A percentile compares a stretch with the other conserved stretches of the same genome.
phyloP scores from a whole-genome alignment of 2,113 vertebrate species.

The Zosterops borbonicus region DNA sequence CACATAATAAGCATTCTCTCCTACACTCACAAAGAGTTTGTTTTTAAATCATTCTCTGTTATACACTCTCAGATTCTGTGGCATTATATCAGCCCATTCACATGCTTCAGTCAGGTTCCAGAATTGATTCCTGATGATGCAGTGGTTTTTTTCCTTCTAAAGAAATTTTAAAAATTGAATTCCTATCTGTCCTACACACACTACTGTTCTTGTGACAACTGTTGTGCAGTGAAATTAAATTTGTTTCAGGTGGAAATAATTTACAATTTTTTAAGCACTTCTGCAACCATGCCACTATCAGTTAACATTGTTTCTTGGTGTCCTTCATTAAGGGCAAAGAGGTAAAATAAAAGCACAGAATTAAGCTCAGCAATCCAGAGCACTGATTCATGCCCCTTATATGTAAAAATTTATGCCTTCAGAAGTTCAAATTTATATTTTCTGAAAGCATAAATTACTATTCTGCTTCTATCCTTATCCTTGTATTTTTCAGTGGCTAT shows the following conservation, averaged over 20 bases:
- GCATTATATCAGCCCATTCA: neutral
- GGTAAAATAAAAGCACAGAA: neutral
- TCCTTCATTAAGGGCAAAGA: neutral
- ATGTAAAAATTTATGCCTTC: neutral
- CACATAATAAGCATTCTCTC: constrained; percentile 45
- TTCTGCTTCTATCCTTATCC: neutral
- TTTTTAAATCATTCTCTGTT: neutral
- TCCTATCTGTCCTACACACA: neutral
- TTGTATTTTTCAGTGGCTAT: neutral
- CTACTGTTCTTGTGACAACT: neutral
- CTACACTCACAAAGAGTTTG: neutral
- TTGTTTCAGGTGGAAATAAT: neutral
- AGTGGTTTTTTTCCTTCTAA: neutral
- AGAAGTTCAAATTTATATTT: neutral
- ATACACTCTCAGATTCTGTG: neutral
- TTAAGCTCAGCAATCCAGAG: neutral
- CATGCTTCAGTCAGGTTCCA: neutral
- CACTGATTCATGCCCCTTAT: neutral
- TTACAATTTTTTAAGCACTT: neutral
- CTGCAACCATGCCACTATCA: neutral
- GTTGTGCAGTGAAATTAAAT: neutral
- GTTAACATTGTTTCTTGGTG: neutral
- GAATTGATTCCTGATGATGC: neutral
- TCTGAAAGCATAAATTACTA: neutral
- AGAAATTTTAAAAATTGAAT: neutral